Base-by-base conservation (phyloP, 2,113 vertebrate species). In the Melanocharis versteri region DNA sequence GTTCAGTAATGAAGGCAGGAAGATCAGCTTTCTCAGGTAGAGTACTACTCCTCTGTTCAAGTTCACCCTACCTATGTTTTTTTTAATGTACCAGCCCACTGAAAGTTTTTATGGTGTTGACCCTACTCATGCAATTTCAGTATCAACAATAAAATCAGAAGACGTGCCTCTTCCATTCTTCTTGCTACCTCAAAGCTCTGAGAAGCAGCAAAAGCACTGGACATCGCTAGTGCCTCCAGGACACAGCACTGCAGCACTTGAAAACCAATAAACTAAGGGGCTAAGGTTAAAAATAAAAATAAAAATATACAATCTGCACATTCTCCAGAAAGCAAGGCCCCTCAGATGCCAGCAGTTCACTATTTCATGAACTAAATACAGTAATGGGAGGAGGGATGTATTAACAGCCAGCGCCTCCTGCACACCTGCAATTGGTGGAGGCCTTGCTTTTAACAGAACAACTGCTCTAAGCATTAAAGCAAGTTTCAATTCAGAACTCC, bases 351-450 rank as follows among this genome's bases (percentile, higher is more conserved):
- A 85, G 78, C 44, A 53, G 65, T 51, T 91, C 71, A 81, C 44
- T 80, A 88, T 69, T 95, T 87, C 31, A 45, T 42, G 40, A 89
- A 81, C 83, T 96, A 89, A 94, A 91, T 56, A 82, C 53, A 82
- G 89, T 53, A 84, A 94, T 53, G 1, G 13, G 53, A 96, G 88
- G 70, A 89, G 79, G 33, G 37, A 68, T 66, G 17, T 85, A 94
- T 87, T 94, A 96, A 97, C 61, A 96, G 70, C 66, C 73, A 89
- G 61, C 58, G 89, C 61, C 58, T 96, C 93, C 92, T 61, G 85
- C 56, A 78, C 18, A 45, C 11, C 45, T 93, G 40, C 61, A 91
- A 78, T 21, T 1, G 3, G 31, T 19, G 18, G 87, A 92, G 37
- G 70, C 33, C 45, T 51, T 66, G 56, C 83, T 83, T 89, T 82